Evolutionary conservation across 2,888 invertebrate genomes (phyloP), one percentile per base, ranked within the genome.

Genomic region (Dendrolimus houi): DNA sequence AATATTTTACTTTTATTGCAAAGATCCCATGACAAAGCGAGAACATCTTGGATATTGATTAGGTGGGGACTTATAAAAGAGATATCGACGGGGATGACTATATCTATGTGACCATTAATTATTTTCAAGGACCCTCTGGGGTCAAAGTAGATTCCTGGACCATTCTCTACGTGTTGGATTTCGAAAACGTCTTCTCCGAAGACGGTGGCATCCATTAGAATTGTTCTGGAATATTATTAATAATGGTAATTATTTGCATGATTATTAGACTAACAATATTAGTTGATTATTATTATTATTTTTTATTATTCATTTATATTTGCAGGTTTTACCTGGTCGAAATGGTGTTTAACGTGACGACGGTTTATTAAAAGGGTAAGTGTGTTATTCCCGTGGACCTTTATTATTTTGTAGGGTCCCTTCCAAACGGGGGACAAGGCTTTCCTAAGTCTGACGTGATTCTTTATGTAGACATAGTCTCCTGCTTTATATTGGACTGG

Each of bases 291-390:
- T n/a, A n/a, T n/a, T n/a, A n/a, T 12, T 47, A n/a, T n/a, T 10
- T 9, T 10, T 47, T 9, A 12, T 6, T 47, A 47, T 47, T 47
- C 47, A 9, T 47, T 9, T 2, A 7, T 12, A 47, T 47, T 12
- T 9, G 3, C 7, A 12, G 9, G 47, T 47, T 47, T 47, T 9
- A 47, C 47, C 9, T 47, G 9, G 10, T 47, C 10, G 12, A 47
- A 8, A 8, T 47, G 47, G 52, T 52, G 53, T 8, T 14, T 52
- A n/a, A 57, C 55, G 40, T 57, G 59, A 29, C 59, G 59, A 1
- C 59, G 55, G 17, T 56, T 59, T 9, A 59, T 59, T 2, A 59
- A 40, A 6, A 59, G 55, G 10, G 56, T 52, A 7, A 58, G 40
- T 8, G 58, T 58, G 53, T 57, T 7, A 10, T 58, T 14, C 41